These are phyloP conservation scores for Hystrix brachyura DNA, from an alignment of 2,113 vertebrate genomes.

Conservation along the genomic window DNA sequence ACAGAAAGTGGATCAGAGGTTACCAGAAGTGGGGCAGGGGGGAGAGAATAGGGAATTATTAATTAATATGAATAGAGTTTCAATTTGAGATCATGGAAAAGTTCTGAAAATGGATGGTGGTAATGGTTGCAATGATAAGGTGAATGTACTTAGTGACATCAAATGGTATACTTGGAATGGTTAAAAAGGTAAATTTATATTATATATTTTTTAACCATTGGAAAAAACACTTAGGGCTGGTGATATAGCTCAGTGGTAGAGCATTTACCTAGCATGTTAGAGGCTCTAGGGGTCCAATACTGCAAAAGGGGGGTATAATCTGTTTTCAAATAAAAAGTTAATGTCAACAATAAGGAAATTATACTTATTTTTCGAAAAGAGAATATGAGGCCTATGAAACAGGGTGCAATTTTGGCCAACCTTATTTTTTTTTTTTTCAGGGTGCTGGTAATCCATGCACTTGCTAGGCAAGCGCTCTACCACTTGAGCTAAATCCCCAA, in stretches of 20 bases:
- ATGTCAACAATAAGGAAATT: neutral
- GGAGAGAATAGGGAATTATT: neutral
- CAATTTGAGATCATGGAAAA: neutral
- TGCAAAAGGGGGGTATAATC: neutral
- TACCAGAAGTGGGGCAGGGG: neutral
- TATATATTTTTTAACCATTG: neutral
- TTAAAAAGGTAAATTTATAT: neutral
- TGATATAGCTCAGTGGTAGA: neutral
- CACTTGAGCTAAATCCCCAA: no score
- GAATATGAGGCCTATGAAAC: neutral
- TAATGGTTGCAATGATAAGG: neutral
- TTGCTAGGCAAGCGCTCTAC: no score
- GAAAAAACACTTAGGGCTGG: neutral
- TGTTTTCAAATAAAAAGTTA: neutral
- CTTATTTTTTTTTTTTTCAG: neutral
- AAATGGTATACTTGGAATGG: neutral
- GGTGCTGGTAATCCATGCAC: no score
- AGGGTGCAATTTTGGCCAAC: neutral
- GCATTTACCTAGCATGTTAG: neutral
- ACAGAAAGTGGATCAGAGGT: neutral
- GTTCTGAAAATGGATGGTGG: neutral
- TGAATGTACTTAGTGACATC: neutral
- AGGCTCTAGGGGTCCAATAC: neutral
- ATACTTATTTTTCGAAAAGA: neutral
- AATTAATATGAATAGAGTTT: neutral